Evolutionary conservation across 92 coral and sea anemone genomes (phyloP).

Genomic region (Virgularia gustaviana): DNA sequence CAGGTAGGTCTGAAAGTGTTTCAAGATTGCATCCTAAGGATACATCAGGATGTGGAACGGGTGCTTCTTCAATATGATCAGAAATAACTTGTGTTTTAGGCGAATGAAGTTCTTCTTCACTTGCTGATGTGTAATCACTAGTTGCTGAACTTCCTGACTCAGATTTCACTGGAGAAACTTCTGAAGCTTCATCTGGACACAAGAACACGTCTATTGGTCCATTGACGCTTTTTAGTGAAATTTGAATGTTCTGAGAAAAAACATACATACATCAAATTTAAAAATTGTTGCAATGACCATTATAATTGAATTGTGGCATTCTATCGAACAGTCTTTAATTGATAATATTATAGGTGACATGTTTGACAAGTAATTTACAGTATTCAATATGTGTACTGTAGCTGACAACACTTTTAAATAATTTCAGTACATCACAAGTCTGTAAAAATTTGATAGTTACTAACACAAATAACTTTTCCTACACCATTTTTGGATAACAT

Average conservation of each 20-base stretch:
- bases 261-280: too few relatives aligned
- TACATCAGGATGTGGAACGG: conserved; percentile 31
- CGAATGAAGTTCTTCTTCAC: conserved; percentile 17
- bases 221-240: conserved; percentile 82
- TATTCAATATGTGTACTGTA: background rate
- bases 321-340: background rate
- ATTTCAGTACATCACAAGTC: too few relatives aligned
- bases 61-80: background rate
- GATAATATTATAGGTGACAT: background rate
- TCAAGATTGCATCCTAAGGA: conserved; percentile 37
- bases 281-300: too few relatives aligned
- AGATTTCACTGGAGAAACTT: conserved; percentile 70
- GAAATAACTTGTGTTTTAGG: background rate
- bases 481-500: too few relatives aligned
- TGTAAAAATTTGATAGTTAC: too few relatives aligned
- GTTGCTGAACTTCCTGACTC: conserved; percentile 14
- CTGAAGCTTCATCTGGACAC: conserved; percentile 87
- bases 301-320: background rate
- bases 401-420: too few relatives aligned
- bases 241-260: conserved; percentile 77
- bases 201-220: conserved; percentile 92
- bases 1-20: conserved; percentile 63
- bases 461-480: too few relatives aligned
- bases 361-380: background rate
- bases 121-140: conserved; percentile 21